Conservation (phyloP, 1,140 invertebrate genomes). For the Argopecten irradians region DNA sequence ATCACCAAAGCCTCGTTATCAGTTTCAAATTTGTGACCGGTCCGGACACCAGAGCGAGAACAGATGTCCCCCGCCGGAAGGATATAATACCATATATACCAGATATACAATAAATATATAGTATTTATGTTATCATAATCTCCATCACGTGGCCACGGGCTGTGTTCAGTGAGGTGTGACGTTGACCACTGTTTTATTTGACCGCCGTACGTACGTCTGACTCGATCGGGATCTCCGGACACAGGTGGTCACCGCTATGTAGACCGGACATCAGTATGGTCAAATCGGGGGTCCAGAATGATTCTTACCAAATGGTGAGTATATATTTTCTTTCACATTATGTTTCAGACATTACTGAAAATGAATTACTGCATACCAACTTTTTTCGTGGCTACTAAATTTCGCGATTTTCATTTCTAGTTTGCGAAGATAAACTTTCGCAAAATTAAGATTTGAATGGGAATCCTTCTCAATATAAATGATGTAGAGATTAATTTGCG, state of each 20-base stretch:
- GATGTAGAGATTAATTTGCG: no score
- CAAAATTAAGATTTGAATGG: no score
- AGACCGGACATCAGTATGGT: not conserved
- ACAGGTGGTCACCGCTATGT: not conserved
- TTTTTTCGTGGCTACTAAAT: no score
- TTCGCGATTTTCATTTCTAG: no score
- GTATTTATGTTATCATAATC: not conserved
- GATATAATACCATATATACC: not conserved
- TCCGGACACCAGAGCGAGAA: not conserved
- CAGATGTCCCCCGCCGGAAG: not conserved
- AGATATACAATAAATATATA: not conserved
- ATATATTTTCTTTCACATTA: not conserved
- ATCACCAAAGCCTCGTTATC: not conserved
- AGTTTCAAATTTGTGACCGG: not conserved
- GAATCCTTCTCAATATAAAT: no score
- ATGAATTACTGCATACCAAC: no score
- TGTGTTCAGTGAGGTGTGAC: not conserved
- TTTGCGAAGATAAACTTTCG: no score
- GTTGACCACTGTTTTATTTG: not conserved
- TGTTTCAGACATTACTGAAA: no score
- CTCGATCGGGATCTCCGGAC: not conserved
- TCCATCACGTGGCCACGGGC: not conserved
- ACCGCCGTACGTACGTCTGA: no score
- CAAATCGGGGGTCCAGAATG: not conserved
- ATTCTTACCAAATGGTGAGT: not conserved